Percentiles rank a stretch among this genome's conserved stretches.
phyloP scores from a whole-genome alignment of 1,140 invertebrate genomes.

The Brachionus sp. region DNA sequence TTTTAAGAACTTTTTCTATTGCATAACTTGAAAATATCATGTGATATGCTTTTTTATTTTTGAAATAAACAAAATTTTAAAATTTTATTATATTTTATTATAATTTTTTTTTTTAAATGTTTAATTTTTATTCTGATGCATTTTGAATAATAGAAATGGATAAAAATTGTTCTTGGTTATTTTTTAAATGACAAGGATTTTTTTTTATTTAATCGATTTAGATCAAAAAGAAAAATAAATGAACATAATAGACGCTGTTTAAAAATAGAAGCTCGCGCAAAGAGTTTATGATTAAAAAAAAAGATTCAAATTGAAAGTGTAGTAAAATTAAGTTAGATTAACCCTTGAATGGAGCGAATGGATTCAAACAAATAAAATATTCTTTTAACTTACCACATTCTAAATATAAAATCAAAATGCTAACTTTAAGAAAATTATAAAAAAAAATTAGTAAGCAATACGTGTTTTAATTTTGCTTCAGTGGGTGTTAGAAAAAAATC shows the following conservation, averaged over 20 bases:
- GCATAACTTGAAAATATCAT: neutral
- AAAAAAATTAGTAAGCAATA: neutral
- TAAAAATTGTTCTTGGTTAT: neutral
- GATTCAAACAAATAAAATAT: neutral
- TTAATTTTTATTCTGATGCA: neutral
- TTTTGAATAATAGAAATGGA: neutral
- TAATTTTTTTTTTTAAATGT: neutral
- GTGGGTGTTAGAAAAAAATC: conserved; percentile 31
- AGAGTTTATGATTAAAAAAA: neutral
- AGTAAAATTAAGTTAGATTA: conserved; percentile 1
- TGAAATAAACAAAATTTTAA: neutral
- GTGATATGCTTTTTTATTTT: neutral
- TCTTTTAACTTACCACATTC: neutral
- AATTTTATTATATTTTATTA: neutral
- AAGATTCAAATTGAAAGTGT: neutral
- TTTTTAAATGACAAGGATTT: neutral
- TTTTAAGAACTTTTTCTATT: conserved; percentile 18
- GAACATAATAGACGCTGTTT: neutral
- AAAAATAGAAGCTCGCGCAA: neutral
- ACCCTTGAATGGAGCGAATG: neutral
- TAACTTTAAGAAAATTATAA: neutral
- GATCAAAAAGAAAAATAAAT: conserved; percentile 7
- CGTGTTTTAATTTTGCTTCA: neutral
- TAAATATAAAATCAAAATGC: neutral
- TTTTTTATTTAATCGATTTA: neutral